These are phyloP conservation scores for Rhinichthys osculus DNA, from an alignment of 2,797 vertebrate species.

Conservation along the genomic window DNA sequence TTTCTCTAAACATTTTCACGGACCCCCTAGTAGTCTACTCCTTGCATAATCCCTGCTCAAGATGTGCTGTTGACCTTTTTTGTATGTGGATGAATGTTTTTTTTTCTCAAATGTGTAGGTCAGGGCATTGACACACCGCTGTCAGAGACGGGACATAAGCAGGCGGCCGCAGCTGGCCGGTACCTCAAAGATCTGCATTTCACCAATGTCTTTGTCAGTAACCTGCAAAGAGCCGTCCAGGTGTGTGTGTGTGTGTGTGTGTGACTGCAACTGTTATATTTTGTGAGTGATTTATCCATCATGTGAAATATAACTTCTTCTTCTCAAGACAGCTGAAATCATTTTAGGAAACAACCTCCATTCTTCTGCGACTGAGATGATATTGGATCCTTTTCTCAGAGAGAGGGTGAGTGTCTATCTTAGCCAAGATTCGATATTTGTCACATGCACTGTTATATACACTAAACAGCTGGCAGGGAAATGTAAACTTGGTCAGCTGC, in stretches of 20 bases:
- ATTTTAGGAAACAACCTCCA: constrained; percentile 75
- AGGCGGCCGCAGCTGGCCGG: constrained; percentile 85
- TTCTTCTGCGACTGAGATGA: constrained; percentile 69
- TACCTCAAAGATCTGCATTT: constrained; percentile 86
- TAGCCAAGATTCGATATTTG: neutral
- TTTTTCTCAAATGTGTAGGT: constrained; percentile 70
- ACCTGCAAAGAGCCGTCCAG: constrained; percentile 91
- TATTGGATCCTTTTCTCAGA: constrained; percentile 77
- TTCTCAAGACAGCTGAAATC: constrained; percentile 76
- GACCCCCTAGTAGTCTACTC: neutral
- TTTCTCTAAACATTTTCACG: neutral
- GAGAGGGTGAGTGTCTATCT: constrained; percentile 72
- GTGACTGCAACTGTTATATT: constrained; percentile 5
- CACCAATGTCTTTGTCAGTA: constrained; percentile 86
- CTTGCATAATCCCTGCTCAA: neutral
- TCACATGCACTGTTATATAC: neutral
- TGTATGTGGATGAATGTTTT: constrained; percentile 63
- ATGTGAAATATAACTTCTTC: neutral
- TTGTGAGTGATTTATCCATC: neutral
- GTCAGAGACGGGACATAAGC: constrained; percentile 83
- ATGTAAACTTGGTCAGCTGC: neutral
- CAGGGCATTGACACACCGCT: constrained; percentile 85
- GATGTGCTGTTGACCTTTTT: neutral
- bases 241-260: constrained; percentile 68
- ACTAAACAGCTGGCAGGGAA: neutral